Conservation (phyloP, 2,797 vertebrate genomes). For the Bovichtus variegatus region DNA sequence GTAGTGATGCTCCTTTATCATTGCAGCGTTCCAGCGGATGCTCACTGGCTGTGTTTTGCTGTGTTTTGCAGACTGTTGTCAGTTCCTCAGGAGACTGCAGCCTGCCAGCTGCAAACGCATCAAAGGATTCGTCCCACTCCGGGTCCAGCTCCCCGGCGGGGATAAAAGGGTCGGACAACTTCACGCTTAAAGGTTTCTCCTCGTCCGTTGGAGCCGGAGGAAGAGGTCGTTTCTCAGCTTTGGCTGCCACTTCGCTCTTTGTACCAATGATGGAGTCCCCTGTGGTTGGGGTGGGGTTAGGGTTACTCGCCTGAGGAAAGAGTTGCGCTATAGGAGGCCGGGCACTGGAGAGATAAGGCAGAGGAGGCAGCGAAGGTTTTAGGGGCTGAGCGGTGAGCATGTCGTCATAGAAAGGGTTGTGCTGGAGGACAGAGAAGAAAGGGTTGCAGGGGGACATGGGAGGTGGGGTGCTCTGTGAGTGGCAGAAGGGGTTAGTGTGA, state of each 20-base stretch:
- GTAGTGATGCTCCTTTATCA: slow-evolving; percentile 18
- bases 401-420: slow-evolving; percentile 91
- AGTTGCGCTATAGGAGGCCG: slow-evolving; percentile 80
- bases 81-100: slow-evolving; percentile 80
- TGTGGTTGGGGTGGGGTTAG: slow-evolving; percentile 27
- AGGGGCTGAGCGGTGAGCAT: slow-evolving; percentile 85
- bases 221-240: slow-evolving; percentile 28
- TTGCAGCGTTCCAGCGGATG: slow-evolving; percentile 37
- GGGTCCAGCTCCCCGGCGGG: slow-evolving; percentile 51
- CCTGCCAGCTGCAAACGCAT: slow-evolving; percentile 88
- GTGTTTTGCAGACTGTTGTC: slow-evolving; percentile 44
- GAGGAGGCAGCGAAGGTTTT: slow-evolving; percentile 89
- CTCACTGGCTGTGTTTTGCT: slow-evolving; percentile 34
- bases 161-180: slow-evolving; percentile 68
- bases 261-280: not conserved
- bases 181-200: slow-evolving; percentile 18
- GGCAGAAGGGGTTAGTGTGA: slow-evolving; percentile 85
- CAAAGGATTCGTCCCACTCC: slow-evolving; percentile 89
- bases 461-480: slow-evolving; percentile 74
- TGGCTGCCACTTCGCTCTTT: not conserved
- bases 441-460: slow-evolving; percentile 88
- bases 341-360: slow-evolving; percentile 91
- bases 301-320: slow-evolving; percentile 69
- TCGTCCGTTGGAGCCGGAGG: slow-evolving; percentile 22
- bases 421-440: slow-evolving; percentile 88